Evolutionary conservation across 2,888 invertebrate genomes (phyloP).

Genomic region (Busseola fusca): DNA sequence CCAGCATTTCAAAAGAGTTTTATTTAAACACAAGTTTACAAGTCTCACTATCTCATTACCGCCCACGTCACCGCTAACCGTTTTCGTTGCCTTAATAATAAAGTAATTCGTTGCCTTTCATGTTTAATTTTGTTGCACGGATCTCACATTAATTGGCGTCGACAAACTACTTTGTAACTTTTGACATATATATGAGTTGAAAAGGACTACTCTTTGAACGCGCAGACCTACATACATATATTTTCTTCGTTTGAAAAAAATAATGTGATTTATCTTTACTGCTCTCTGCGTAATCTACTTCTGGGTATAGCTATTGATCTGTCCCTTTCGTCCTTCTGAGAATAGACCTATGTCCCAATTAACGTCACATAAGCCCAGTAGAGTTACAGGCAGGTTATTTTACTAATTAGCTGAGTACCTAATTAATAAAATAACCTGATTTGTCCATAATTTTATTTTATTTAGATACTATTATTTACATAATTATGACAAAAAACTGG

Average conservation of each 20-base stretch:
- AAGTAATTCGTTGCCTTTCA: constrained; percentile 5
- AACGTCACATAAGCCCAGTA: not conserved
- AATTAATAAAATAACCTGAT: constrained; percentile 22
- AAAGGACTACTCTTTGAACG: not conserved
- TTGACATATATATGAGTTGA: constrained; percentile 16
- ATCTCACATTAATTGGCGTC: constrained; percentile 10
- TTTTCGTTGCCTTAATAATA: too few species aligned
- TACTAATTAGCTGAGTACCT: too few species aligned
- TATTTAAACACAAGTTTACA: not conserved
- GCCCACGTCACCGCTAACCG: not conserved
- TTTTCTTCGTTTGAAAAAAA: not conserved
- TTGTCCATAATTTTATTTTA: constrained; percentile 6
- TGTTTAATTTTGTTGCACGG: constrained; percentile 9
- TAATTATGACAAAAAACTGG: constrained; percentile 17
- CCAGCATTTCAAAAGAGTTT: not conserved
- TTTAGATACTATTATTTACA: constrained; percentile 14
- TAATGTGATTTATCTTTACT: not conserved
- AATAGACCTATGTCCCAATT: not conserved
- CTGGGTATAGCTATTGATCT: not conserved
- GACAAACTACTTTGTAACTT: constrained; percentile 39
- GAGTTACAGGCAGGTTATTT: too few species aligned
- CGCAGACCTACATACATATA: not conserved
- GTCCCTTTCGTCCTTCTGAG: not conserved
- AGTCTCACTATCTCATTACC: constrained; percentile 7
- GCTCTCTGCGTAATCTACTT: not conserved